Conservation (phyloP, 2,797 vertebrate genomes). For the Onychomys torridus region DNA sequence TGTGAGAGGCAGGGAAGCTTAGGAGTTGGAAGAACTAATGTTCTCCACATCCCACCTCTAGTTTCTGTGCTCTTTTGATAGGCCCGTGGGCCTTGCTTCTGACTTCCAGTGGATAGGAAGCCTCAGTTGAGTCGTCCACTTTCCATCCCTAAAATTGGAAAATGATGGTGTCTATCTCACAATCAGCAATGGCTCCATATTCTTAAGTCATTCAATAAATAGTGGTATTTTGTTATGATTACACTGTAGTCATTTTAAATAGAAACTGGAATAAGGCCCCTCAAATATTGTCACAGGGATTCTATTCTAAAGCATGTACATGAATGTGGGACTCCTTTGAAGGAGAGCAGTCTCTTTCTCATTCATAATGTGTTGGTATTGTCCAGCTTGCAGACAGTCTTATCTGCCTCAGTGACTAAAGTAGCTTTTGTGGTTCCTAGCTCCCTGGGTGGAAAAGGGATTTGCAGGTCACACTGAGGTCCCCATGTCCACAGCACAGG, state of each 20-base stretch:
- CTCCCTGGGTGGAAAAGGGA: slow-evolving; percentile 17
- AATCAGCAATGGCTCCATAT: neutral
- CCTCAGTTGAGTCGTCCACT: neutral
- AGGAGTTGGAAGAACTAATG: neutral
- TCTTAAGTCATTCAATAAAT: neutral
- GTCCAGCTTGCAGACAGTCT: neutral
- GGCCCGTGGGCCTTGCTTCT: neutral
- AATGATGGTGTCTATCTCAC: neutral
- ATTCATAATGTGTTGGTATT: neutral
- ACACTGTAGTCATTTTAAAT: neutral
- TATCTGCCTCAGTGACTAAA: slow-evolving; percentile 22
- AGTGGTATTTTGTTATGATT: neutral
- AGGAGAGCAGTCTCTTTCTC: neutral
- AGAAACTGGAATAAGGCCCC: neutral
- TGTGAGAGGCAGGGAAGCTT: neutral
- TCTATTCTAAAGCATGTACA: neutral
- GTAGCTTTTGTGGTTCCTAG: slow-evolving; percentile 32
- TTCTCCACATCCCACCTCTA: neutral
- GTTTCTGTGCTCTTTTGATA: neutral
- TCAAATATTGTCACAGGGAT: neutral
- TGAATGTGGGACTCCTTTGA: neutral
- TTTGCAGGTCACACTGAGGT: slow-evolving; percentile 22
- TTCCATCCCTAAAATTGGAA: slow-evolving; percentile 2
- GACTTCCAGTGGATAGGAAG: neutral
- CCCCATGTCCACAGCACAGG: slow-evolving; percentile 4